These are phyloP conservation scores for Sarcophilus harrisii DNA, from an alignment of 2,797 vertebrate species.

Conservation along the genomic window DNA sequence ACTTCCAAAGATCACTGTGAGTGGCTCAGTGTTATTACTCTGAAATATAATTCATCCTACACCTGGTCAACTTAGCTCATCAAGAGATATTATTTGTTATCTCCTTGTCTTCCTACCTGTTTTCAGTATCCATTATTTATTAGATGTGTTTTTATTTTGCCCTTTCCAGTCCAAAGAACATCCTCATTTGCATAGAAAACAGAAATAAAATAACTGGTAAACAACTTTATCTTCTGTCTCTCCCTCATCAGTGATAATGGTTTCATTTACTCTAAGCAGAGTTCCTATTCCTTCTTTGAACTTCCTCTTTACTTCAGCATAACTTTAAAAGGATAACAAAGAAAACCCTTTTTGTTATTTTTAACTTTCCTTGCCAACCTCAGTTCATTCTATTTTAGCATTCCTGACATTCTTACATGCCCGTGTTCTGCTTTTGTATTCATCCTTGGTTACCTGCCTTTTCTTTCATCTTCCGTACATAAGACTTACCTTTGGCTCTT, in stretches of 20 bases:
- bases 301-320: neutral
- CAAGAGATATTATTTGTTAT: neutral
- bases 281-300: neutral
- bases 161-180: neutral
- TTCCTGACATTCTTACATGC: neutral
- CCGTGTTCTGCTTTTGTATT: neutral
- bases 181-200: neutral
- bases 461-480: neutral
- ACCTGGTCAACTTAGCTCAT: neutral
- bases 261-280: neutral
- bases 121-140: neutral
- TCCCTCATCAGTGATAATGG: neutral
- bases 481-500: conserved; percentile 1
- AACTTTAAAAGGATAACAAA: neutral
- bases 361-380: neutral
- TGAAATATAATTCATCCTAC: neutral
- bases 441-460: neutral
- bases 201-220: neutral
- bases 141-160: neutral
- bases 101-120: neutral
- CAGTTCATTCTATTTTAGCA: neutral
- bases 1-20: neutral
- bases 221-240: neutral
- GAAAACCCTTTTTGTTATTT: neutral
- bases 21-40: neutral